Percentiles rank a stretch among this genome's conserved stretches.
Conservation (phyloP, 1,140 invertebrate species). For the Trichonephila clavata region DNA sequence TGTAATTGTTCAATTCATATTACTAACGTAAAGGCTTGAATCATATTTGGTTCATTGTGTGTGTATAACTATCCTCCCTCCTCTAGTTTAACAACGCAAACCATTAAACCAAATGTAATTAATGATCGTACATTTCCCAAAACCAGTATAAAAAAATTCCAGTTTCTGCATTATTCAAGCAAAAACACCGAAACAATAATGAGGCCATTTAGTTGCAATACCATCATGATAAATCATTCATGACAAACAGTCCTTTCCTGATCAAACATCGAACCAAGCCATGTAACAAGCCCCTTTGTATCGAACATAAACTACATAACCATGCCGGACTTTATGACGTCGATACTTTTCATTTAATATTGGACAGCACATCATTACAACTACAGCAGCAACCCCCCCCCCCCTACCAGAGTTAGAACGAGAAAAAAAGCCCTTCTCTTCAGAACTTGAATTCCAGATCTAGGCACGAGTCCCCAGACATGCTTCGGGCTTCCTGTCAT, state of each 20-base stretch:
- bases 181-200: constrained; percentile 8
- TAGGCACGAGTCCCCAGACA: neutral
- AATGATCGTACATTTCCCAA: neutral
- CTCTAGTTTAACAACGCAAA: neutral
- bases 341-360: constrained; percentile 36
- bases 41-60: too few relatives aligned
- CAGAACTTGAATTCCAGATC: neutral
- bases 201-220: constrained; percentile 17
- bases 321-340: constrained; percentile 38
- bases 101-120: neutral
- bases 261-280: neutral
- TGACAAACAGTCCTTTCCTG: constrained; percentile 31
- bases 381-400: neutral
- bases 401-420: neutral
- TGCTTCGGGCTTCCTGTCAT: constrained; percentile 57
- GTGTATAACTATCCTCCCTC: neutral
- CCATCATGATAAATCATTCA: constrained; percentile 62
- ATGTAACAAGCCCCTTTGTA: constrained; percentile 5
- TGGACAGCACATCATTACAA: constrained; percentile 33
- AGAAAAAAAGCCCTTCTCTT: neutral
- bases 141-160: neutral
- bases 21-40: too few relatives aligned
- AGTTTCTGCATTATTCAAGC: neutral
- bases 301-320: constrained; percentile 44
- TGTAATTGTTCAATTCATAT: too few relatives aligned